Evolutionary conservation across 2,797 vertebrate species (phyloP).

Genomic region (Mormyrus proboscirostris): DNA sequence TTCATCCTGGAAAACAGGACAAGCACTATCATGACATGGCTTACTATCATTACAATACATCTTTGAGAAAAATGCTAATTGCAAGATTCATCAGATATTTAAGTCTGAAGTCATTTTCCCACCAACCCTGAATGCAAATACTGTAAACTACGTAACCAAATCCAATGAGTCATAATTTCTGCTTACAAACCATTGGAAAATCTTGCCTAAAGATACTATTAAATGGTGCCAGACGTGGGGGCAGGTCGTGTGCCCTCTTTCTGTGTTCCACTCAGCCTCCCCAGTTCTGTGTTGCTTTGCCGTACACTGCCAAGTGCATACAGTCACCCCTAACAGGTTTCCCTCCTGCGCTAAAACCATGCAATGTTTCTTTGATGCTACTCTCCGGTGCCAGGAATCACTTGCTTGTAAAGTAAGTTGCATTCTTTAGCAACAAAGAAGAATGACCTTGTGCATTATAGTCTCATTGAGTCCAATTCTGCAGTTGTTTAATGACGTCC

Average conservation of each 20-base stretch:
- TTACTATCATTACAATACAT: slow-evolving; percentile 24
- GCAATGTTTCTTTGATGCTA: slow-evolving; percentile 34
- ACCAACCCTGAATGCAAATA: slow-evolving; percentile 35
- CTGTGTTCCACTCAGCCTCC: slow-evolving; percentile 24
- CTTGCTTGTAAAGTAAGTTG: slow-evolving; percentile 53
- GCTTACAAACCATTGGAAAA: slow-evolving; percentile 52
- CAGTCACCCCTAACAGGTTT: slow-evolving; percentile 31
- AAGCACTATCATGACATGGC: not conserved
- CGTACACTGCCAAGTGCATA: slow-evolving; percentile 31
- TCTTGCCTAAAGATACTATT: slow-evolving; percentile 52
- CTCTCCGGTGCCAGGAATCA: slow-evolving; percentile 45
- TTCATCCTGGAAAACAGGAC: slow-evolving; percentile 6
- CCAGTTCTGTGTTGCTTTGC: slow-evolving; percentile 30
- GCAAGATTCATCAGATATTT: slow-evolving; percentile 41
- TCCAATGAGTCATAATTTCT: slow-evolving; percentile 51
- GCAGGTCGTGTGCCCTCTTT: slow-evolving; percentile 43
- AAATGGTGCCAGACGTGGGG: slow-evolving; percentile 51
- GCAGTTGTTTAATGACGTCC: not conserved
- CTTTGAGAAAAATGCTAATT: slow-evolving; percentile 35
- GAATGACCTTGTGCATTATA: slow-evolving; percentile 36
- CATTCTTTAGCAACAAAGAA: slow-evolving; percentile 43
- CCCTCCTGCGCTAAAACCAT: slow-evolving; percentile 32
- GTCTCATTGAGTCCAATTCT: not conserved
- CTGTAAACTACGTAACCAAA: slow-evolving; percentile 38
- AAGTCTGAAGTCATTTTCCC: slow-evolving; percentile 36